Evolutionary conservation across 1,140 invertebrate species (phyloP).

Genomic region (Lordiphosa mommai): DNA sequence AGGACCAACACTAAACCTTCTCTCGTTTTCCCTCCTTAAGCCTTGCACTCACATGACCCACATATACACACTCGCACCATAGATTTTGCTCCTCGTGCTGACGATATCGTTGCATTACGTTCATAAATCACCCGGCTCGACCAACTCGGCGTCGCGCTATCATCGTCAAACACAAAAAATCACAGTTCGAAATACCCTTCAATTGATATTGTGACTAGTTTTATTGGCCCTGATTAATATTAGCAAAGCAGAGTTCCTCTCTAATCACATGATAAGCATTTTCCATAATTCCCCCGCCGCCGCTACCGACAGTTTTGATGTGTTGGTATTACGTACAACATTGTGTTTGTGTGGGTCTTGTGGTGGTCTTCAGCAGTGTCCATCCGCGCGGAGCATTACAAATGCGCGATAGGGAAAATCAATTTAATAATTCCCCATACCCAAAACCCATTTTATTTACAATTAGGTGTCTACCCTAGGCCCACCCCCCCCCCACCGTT

Average conservation of each 20-base stretch:
- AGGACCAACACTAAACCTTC: no score
- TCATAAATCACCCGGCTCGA: slow-evolving; percentile 32
- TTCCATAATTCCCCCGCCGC: slow-evolving; percentile 52
- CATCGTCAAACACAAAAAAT: slow-evolving; percentile 50
- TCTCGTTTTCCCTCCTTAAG: no score
- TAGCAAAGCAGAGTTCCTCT: slow-evolving; percentile 51
- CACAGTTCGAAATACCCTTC: slow-evolving; percentile 71
- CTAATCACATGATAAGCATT: slow-evolving; percentile 74
- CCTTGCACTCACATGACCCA: slow-evolving; percentile 9
- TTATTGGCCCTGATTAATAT: slow-evolving; percentile 70
- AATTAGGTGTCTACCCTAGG: slow-evolving; percentile 52
- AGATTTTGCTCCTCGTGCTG: slow-evolving; percentile 18
- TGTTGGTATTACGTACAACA: neutral
- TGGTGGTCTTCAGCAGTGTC: slow-evolving; percentile 20
- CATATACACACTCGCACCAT: neutral
- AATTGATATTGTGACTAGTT: slow-evolving; percentile 70
- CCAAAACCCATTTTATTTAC: slow-evolving; percentile 61
- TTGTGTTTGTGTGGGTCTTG: neutral
- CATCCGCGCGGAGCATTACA: slow-evolving; percentile 28
- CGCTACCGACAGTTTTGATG: slow-evolving; percentile 5
- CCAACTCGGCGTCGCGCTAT: slow-evolving; percentile 2
- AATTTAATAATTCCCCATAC: slow-evolving; percentile 59
- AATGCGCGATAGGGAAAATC: slow-evolving; percentile 62
- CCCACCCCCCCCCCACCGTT: neutral
- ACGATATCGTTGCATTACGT: slow-evolving; percentile 37